Evolutionary conservation across 2,113 vertebrate genomes (phyloP).

Genomic region (Oryzias curvinotus): DNA sequence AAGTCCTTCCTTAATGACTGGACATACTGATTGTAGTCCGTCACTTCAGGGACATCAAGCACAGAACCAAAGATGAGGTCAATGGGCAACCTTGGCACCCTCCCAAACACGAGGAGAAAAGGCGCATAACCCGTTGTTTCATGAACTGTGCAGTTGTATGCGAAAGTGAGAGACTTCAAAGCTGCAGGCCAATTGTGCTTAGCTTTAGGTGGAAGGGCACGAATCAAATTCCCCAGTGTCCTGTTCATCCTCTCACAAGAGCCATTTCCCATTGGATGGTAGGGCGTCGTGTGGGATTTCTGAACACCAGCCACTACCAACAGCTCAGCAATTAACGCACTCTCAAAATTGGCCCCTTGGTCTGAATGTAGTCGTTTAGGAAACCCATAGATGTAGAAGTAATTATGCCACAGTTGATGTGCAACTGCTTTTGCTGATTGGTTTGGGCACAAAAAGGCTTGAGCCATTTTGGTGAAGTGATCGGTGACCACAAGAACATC

Average conservation of each 20-base stretch:
- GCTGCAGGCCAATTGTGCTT: not conserved
- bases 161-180: slow-evolving; percentile 2
- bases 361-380: not conserved
- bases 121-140: not conserved
- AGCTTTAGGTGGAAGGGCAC: not conserved
- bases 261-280: slow-evolving; percentile 4
- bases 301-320: not conserved
- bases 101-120: slow-evolving; percentile 5
- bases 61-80: slow-evolving; percentile 4
- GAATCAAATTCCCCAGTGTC: not conserved
- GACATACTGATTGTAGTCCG: no score
- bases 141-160: slow-evolving; percentile 6
- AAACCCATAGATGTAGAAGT: not conserved
- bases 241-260: not conserved
- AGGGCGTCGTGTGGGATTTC: not conserved
- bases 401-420: slow-evolving; percentile 11
- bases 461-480: slow-evolving; percentile 5
- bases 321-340: not conserved
- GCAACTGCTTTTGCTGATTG: slow-evolving; percentile 1
- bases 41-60: not conserved
- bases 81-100: not conserved
- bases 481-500: not conserved
- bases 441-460: slow-evolving; percentile 3
- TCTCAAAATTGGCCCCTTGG: not conserved
- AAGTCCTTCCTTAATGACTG: no score